Base-by-base conservation (phyloP, 2,113 vertebrate genomes). In the Phyllopteryx taeniolatus region DNA sequence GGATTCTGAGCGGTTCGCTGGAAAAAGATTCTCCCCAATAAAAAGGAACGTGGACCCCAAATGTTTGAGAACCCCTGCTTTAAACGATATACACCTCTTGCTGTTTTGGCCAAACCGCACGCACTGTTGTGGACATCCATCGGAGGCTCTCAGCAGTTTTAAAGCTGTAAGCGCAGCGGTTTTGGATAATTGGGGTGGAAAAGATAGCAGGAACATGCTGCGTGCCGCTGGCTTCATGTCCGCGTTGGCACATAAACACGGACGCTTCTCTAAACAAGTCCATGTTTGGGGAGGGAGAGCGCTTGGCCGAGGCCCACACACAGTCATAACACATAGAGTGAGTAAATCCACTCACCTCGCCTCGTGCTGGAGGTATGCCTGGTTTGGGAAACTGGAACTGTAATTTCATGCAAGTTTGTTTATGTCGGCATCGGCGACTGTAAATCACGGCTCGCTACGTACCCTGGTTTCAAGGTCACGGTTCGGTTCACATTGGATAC, bases 181-280 rank as follows among this genome's bases (percentile, higher is more conserved):
- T 85, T 79, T 53, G 49, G 44, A 68, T 89, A 87, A 89, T 85
- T 87, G 68, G 78, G 15, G 15, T 61, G 59, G 87, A 89, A 89
- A 90, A 83, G 68, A 89, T 70, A 76, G 53, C 11, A 14, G 64
- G 59, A 68, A 73, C 35, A 66, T 13, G 74, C 66, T 54, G 72
- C 2, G 14, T 6, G 49, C 54, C 81, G 79, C 82, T 83, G 82
- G 75, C 70, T 74, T 79, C 79, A 79, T 71, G 73, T 77, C 79
- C 74, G 81, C 86, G 79, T 85, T 80, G 67, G 74, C 77, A 88
- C 83, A 86, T 87, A 90, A 89, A 88, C 85, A 87, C 61, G 81
- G 83, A 79, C 73, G 68, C 72, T 63, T 83, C 84, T 82, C 72
- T 89, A 91, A 91, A 90, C 85, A 88, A 90, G 73, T 85, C 84